Evolutionary conservation across 1,140 invertebrate genomes (phyloP).

Genomic region (Meloidogyne floridensis): DNA sequence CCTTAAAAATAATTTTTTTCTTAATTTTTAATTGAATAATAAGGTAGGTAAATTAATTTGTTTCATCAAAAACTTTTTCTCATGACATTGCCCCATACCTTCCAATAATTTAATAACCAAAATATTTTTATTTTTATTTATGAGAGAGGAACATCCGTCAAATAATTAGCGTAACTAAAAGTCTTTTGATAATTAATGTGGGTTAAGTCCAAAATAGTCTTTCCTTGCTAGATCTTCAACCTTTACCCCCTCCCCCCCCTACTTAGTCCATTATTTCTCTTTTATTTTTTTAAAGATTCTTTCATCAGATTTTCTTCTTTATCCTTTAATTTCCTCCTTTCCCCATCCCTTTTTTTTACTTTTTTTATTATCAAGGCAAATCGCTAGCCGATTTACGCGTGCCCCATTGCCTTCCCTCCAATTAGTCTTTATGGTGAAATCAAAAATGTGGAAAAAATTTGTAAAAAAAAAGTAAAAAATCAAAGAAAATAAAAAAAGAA

Average conservation of each 20-base stretch:
- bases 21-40: too few species aligned
- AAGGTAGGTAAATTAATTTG: too few species aligned
- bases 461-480: not conserved
- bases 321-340: conserved; percentile 6
- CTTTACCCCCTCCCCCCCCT: not conserved
- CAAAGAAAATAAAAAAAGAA: not conserved
- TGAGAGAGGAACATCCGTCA: not conserved
- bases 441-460: not conserved
- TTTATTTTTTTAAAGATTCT: conserved; percentile 3
- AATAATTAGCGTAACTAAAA: conserved; percentile 7
- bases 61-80: too few species aligned
- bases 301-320: not conserved
- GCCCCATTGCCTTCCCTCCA: not conserved
- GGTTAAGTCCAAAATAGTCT: not conserved
- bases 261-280: not conserved
- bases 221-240: not conserved
- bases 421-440: not conserved
- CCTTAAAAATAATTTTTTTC: too few species aligned
- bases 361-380: not conserved
- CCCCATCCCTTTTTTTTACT: not conserved
- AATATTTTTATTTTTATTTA: not conserved
- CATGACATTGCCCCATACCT: not conserved
- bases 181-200: not conserved
- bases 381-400: not conserved
- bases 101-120: not conserved